These are phyloP conservation scores for Bursaphelenchus mucronatus DNA, from an alignment of 1,140 invertebrate genomes.

Conservation along the genomic window DNA sequence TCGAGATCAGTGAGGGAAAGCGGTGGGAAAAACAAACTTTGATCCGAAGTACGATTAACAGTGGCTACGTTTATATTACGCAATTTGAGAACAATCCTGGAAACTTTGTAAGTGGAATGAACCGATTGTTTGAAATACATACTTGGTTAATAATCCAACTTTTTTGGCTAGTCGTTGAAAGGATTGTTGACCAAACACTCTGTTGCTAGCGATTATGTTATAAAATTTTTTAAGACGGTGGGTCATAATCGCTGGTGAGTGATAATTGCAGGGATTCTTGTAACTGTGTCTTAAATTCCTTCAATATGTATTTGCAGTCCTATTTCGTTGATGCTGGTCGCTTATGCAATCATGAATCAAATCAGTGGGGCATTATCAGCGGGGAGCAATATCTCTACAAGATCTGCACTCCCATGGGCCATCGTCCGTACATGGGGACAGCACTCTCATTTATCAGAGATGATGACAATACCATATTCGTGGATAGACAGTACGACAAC, in stretches of 20 bases:
- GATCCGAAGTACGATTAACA: slow-evolving; percentile 58
- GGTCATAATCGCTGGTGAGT: no score
- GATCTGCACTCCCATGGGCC: slow-evolving; percentile 59
- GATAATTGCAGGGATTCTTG: no score
- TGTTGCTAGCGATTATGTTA: no score
- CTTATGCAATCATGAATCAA: slow-evolving; percentile 57
- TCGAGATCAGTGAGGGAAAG: slow-evolving; percentile 49
- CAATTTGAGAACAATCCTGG: slow-evolving; percentile 61
- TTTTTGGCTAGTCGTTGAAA: no score
- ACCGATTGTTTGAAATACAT: neutral
- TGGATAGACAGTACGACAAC: slow-evolving; percentile 59
- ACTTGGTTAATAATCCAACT: no score
- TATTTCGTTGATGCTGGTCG: slow-evolving; percentile 58
- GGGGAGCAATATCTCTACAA: slow-evolving; percentile 59
- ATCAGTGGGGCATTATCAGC: slow-evolving; percentile 61
- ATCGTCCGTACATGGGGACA: slow-evolving; percentile 60
- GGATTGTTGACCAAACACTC: no score
- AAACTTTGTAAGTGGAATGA: slow-evolving; percentile 52
- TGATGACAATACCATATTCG: slow-evolving; percentile 50
- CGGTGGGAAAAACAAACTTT: slow-evolving; percentile 60
- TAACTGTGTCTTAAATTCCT: no score
- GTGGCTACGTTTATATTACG: slow-evolving; percentile 59
- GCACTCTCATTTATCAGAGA: slow-evolving; percentile 56
- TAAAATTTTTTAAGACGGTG: no score
- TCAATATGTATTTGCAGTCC: slow-evolving; percentile 40